Evolutionary conservation across 2,113 vertebrate species (phyloP), one percentile per base, ranked within the genome.

Genomic region (Rhizomys pruinosus): DNA sequence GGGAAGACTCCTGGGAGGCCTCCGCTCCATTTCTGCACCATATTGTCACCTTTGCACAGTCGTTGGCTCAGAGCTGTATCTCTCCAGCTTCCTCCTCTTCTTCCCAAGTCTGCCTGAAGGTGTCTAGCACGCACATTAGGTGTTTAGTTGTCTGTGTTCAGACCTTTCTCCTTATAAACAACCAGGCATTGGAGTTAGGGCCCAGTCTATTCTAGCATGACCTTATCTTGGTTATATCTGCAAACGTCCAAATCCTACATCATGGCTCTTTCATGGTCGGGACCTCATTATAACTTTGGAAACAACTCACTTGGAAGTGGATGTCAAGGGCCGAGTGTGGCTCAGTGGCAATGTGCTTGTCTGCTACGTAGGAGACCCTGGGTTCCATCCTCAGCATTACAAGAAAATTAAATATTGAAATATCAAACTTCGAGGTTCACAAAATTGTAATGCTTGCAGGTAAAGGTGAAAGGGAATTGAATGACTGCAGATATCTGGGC

Each of bases 81-180:
- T 16, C 17, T 81, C 20, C 3, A 11, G 47, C 39, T 71, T 13
- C n/a, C 19, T 57, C 5, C 47, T n/a, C n/a, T 32, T 64, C 22
- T 61, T 82, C 13, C 29, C 13, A 74, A 13, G 5, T 37, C 47
- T n/a, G 12, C 25, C n/a, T 57, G 34, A 32, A 57, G 47, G 11
- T 39, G 23, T 2, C 16, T 10, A 2, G 81, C 23, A 34, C 3
- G 4, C n/a, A 44, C 4, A 11, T 1, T 29, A 2, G 66, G 29
- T 44, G 6, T 73, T 25, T 44, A 29, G 17, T 27, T 72, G 20
- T 79, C 27, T 85, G 44, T 42, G 16, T 85, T 20, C 42, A 84
- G 73, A 68, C 68, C 66, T 61, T 29, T 66, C 15, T 64, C 22
- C n/a, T 69, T 12, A n/a, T 71, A 82, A 25, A 39, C 34, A 32